Evolutionary conservation across 2,888 invertebrate species (phyloP).

Genomic region (Cheilosia variabilis): DNA sequence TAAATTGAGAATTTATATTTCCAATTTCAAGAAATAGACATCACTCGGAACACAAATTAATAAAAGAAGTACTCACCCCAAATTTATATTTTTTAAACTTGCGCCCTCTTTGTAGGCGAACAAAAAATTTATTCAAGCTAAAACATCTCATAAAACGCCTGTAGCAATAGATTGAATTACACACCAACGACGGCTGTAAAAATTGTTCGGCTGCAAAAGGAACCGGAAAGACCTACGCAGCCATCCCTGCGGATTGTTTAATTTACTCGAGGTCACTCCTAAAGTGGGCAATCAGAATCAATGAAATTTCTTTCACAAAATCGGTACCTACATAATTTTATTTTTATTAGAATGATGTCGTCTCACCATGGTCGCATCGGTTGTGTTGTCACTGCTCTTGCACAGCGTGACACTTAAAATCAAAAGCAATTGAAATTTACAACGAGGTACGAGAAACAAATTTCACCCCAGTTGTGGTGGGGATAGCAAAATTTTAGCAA

Average conservation of each 20-base stretch:
- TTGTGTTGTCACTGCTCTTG: constrained; percentile 13
- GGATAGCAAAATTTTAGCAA: constrained; percentile 28
- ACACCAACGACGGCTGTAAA: constrained; percentile 47
- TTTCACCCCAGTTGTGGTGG: constrained; percentile 33
- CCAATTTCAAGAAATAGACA: constrained; percentile 41
- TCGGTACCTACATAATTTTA: constrained; percentile 32
- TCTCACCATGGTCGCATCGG: not conserved
- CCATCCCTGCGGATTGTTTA: constrained; percentile 36
- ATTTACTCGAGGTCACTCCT: constrained; percentile 59
- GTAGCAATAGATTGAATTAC: constrained; percentile 61
- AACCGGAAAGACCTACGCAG: not conserved
- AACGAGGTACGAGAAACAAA: constrained; percentile 10
- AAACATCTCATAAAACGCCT: constrained; percentile 46
- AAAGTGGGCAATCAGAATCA: constrained; percentile 53
- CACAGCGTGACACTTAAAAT: constrained; percentile 61
- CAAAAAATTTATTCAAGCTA: constrained; percentile 5
- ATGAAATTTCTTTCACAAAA: constrained; percentile 52
- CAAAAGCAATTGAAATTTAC: constrained; percentile 49
- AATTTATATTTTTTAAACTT: too few species aligned
- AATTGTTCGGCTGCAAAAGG: constrained; percentile 5
- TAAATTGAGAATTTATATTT: constrained; percentile 39
- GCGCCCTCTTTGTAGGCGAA: too few species aligned
- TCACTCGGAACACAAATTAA: constrained; percentile 35
- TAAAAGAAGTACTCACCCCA: constrained; percentile 10
- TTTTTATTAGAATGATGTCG: constrained; percentile 57